Conservation (phyloP, 1,140 invertebrate species). For the Melitaea cinxia region DNA sequence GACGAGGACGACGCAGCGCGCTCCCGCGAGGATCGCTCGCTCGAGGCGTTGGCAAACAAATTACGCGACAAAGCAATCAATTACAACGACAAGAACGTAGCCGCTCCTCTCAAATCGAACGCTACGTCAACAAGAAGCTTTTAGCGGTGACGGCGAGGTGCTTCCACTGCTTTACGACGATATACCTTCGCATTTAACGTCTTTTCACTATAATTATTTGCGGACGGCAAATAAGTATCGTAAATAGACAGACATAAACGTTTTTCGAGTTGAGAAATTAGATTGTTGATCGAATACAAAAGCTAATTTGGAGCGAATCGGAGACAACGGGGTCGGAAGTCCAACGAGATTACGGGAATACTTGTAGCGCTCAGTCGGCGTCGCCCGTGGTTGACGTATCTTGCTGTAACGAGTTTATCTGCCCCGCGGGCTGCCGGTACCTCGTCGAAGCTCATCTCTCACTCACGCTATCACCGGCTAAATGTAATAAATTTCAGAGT, state of each 20-base stretch:
- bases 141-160: constrained; percentile 66
- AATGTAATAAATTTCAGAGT: constrained; percentile 65
- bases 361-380: constrained; percentile 52
- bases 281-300: constrained; percentile 73
- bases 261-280: constrained; percentile 66
- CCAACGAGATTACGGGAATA: constrained; percentile 76
- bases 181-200: constrained; percentile 55
- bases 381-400: constrained; percentile 59
- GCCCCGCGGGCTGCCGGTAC: constrained; percentile 68
- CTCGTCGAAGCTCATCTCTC: constrained; percentile 59
- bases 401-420: constrained; percentile 79
- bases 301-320: constrained; percentile 72
- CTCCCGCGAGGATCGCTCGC: constrained; percentile 67
- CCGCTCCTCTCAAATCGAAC: constrained; percentile 71
- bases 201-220: constrained; percentile 54
- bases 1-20: constrained; percentile 52
- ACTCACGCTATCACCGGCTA: constrained; percentile 58
- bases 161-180: constrained; percentile 50
- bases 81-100: constrained; percentile 76
- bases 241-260: constrained; percentile 57
- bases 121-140: constrained; percentile 80
- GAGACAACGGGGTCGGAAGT: constrained; percentile 67
- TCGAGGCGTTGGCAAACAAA: constrained; percentile 75
- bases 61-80: constrained; percentile 81
- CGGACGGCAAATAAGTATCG: constrained; percentile 42